phyloP scores from a whole-genome alignment of 1,140 invertebrate genomes.

The Drosophila subpulchrella region DNA sequence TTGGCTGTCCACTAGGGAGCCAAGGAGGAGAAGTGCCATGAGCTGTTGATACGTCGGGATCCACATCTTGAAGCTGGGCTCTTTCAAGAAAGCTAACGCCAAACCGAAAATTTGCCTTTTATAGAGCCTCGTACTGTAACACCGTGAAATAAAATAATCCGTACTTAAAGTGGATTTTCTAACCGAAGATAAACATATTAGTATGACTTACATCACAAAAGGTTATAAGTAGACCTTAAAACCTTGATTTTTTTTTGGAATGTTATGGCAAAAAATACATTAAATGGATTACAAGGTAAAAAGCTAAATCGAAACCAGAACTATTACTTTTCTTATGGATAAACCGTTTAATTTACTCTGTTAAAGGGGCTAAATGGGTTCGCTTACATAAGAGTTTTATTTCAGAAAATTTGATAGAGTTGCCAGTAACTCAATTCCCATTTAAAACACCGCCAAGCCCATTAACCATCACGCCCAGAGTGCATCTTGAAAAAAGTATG shows the following conservation, averaged over 20 bases:
- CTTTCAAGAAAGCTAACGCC: neutral
- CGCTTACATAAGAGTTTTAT: too few relatives aligned
- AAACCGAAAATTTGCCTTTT: neutral
- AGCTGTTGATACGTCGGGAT: neutral
- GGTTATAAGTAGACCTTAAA: neutral
- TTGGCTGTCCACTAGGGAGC: neutral
- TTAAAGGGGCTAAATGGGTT: neutral
- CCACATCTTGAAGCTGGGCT: neutral
- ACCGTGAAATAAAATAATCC: neutral
- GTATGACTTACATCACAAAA: constrained; percentile 5
- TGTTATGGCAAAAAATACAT: neutral
- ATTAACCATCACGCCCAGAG: neutral
- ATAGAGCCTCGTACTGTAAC: neutral
- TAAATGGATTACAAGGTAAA: neutral
- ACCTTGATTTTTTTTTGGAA: neutral
- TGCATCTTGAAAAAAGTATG: constrained; percentile 3
- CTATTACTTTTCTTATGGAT: too few relatives aligned
- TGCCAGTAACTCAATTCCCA: neutral
- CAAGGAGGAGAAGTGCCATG: neutral
- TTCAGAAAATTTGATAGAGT: neutral
- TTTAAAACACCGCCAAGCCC: neutral
- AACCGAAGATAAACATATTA: neutral
- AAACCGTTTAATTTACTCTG: neutral
- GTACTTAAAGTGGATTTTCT: neutral
- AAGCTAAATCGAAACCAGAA: too few relatives aligned